These are phyloP conservation scores for Bombus soroeensis DNA, from an alignment of 1,140 invertebrate species.

Conservation along the genomic window DNA sequence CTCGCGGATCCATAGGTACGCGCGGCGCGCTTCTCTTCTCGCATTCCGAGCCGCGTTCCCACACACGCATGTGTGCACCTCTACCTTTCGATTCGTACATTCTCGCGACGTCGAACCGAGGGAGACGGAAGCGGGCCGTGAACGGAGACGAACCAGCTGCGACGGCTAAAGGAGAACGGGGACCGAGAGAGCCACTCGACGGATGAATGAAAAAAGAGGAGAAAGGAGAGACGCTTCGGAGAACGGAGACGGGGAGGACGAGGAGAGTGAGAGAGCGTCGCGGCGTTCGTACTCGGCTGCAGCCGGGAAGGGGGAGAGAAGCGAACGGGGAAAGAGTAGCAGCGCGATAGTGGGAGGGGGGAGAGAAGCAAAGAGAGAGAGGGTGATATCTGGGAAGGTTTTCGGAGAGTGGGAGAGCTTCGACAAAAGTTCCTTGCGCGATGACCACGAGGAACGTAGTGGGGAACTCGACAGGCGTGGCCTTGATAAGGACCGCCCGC, in stretches of 20 bases:
- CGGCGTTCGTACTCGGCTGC: not conserved
- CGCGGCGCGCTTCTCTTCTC: conserved; percentile 41
- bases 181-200: not conserved
- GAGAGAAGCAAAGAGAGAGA: conserved; percentile 19
- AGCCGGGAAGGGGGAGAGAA: conserved; percentile 6
- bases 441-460: conserved; percentile 54
- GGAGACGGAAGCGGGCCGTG: conserved; percentile 21
- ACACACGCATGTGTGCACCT: conserved; percentile 67
- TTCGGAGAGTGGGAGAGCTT: conserved; percentile 57
- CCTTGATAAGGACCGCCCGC: conserved; percentile 60
- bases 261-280: conserved; percentile 1
- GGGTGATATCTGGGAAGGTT: conserved; percentile 36
- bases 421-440: conserved; percentile 68
- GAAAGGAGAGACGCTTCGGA: conserved; percentile 38
- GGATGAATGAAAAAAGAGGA: conserved; percentile 60
- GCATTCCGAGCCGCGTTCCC: conserved; percentile 76
- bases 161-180: not conserved
- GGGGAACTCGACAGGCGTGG: conserved; percentile 66
- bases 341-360: not conserved
- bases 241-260: not conserved
- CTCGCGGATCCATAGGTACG: conserved; percentile 70
- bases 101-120: conserved; percentile 57
- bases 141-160: conserved; percentile 14
- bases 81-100: conserved; percentile 75
- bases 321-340: not conserved